Evolutionary conservation across 64 coral and sea anemone genomes (phyloP), one percentile per base, ranked within the genome.

Genomic region (Hydrozoanthus tunicans): DNA sequence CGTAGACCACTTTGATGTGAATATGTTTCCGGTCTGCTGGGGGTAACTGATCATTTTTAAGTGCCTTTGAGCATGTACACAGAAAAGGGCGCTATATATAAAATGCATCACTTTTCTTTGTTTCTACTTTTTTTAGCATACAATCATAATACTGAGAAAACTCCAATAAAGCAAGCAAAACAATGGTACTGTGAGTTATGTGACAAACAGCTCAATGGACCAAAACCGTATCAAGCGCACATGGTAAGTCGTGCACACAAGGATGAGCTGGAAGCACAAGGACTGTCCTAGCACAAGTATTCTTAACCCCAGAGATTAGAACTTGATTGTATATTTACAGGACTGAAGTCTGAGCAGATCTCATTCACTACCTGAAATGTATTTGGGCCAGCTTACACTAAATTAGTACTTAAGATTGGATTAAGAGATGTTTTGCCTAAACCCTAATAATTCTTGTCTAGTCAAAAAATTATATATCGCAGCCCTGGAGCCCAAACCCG

Each of bases 231-330:
- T 27, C 72, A 95, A 69, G 94, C 94, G 24, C 96, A 99, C 53
- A 92, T 99, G 43, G 93, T 96, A 14, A 99, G 97, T 66, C 93
- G 91, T 67, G 97, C 92, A 75, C 97, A 99, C 68, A 93, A 94
- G 51, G 97, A 99, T 20, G 97, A 99, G 51, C 67, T 99, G 15
- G 97, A 88, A 27, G 84, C 84, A 75, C 84, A 88, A 24, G 84
- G 84, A 25, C 23, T 58, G 2, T 88, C 84, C 5, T 88, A 88
- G 20, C 56, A 61, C 23, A 61, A 2, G 24, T 4, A 4, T 0
- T 43, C 7, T 63, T 3, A 25, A 43, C 32, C 32, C 32, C 32
- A 43, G 32, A 43, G 32, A 43, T 43, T 2, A 43, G 32, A 43
- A 43, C 32, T 43, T 43, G 32, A 43, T 43, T 43, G 58, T 11